phyloP scores from a whole-genome alignment of 2,888 invertebrate species.

The Oscheius sp. region DNA sequence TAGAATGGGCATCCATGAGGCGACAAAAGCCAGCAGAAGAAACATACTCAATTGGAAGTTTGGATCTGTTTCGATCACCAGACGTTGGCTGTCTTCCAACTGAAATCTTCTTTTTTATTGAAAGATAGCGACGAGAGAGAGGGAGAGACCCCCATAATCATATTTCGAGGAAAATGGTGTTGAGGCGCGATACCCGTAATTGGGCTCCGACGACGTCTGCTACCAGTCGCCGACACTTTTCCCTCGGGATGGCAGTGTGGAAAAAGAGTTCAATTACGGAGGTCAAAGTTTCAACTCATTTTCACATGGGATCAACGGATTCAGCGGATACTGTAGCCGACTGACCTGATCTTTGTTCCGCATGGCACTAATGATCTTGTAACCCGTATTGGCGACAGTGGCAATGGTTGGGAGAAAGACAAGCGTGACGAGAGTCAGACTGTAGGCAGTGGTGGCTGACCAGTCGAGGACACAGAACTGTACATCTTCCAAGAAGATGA shows the following conservation, averaged over 20 bases:
- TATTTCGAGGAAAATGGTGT: constrained; percentile 9
- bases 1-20: constrained; percentile 79
- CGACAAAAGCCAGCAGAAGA: constrained; percentile 87
- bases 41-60: constrained; percentile 95
- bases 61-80: constrained; percentile 86
- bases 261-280: neutral
- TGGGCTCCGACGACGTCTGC: constrained; percentile 7
- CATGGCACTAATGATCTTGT: constrained; percentile 92
- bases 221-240: neutral
- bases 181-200: constrained; percentile 20
- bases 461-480: constrained; percentile 95
- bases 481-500: constrained; percentile 82
- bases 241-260: neutral
- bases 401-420: constrained; percentile 92
- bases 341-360: constrained; percentile 77
- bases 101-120: constrained; percentile 69
- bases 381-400: constrained; percentile 91
- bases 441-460: constrained; percentile 94
- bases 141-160: constrained; percentile 18
- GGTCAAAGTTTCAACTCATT: too few relatives aligned
- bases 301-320: too few relatives aligned
- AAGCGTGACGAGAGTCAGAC: constrained; percentile 87
- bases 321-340: neutral
- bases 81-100: constrained; percentile 86
- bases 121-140: too few relatives aligned